Percentiles rank a stretch among this genome's conserved stretches.
phyloP scores from a whole-genome alignment of 2,888 invertebrate genomes.

The Colostygia pectinataria region DNA sequence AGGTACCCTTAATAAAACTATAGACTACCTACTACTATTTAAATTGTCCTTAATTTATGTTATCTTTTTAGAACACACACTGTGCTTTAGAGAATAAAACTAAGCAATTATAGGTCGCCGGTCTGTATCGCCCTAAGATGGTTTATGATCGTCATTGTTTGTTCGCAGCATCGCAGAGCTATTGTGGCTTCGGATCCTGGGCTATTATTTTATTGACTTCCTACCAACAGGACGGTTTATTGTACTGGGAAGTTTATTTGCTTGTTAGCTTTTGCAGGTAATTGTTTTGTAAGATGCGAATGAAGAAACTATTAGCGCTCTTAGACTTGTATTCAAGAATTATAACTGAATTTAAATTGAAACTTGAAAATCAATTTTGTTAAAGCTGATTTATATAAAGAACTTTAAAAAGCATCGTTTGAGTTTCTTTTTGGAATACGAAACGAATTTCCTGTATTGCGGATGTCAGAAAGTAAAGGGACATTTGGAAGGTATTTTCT shows the following conservation, averaged over 20 bases:
- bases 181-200: constrained; percentile 49
- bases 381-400: too few relatives aligned
- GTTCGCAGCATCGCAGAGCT: constrained; percentile 44
- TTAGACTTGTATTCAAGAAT: not conserved
- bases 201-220: constrained; percentile 70
- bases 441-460: too few relatives aligned
- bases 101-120: constrained; percentile 24
- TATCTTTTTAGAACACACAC: too few relatives aligned
- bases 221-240: constrained; percentile 58
- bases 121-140: constrained; percentile 44
- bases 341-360: not conserved
- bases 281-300: constrained; percentile 28
- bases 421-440: too few relatives aligned
- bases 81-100: not conserved
- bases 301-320: constrained; percentile 6
- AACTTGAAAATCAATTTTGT: too few relatives aligned
- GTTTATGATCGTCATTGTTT: constrained; percentile 67
- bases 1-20: too few relatives aligned
- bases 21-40: too few relatives aligned
- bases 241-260: constrained; percentile 45
- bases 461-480: too few relatives aligned
- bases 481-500: too few relatives aligned
- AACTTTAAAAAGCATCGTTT: too few relatives aligned
- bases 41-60: too few relatives aligned
- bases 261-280: constrained; percentile 31